Percentiles rank a stretch among this genome's conserved stretches.
Evolutionary conservation across 2,797 vertebrate species (phyloP).

Genomic region (Jordanella pulchra): DNA sequence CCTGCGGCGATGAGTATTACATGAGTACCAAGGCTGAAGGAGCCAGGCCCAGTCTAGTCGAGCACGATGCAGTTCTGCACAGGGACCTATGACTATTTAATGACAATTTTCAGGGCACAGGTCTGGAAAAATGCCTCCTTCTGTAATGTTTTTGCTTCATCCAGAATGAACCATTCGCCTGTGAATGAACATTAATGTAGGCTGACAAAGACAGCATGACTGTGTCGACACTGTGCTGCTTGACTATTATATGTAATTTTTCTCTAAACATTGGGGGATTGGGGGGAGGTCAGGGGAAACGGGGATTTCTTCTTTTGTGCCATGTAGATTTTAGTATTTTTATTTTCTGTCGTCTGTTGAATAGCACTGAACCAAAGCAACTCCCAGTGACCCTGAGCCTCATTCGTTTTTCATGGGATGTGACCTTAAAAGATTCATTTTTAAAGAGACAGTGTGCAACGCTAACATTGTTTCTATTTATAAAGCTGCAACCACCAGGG

Average conservation of each 20-base stretch:
- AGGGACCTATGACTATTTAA: slow-evolving; percentile 76
- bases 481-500: slow-evolving; percentile 14
- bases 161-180: slow-evolving; percentile 23
- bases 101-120: slow-evolving; percentile 52
- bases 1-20: slow-evolving; percentile 52
- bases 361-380: slow-evolving; percentile 31
- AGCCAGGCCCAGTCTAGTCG: slow-evolving; percentile 33
- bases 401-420: slow-evolving; percentile 65
- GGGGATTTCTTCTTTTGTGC: slow-evolving; percentile 5
- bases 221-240: slow-evolving; percentile 33
- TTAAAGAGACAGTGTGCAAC: slow-evolving; percentile 40
- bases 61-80: slow-evolving; percentile 40
- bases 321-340: slow-evolving; percentile 26
- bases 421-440: slow-evolving; percentile 55
- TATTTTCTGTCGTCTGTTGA: slow-evolving; percentile 30
- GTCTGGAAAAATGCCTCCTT: slow-evolving; percentile 39
- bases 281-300: slow-evolving; percentile 26
- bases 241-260: slow-evolving; percentile 33
- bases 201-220: slow-evolving; percentile 32
- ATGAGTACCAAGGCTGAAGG: slow-evolving; percentile 52
- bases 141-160: slow-evolving; percentile 13
- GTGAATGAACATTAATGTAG: slow-evolving; percentile 38
- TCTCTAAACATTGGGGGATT: slow-evolving; percentile 10
- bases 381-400: slow-evolving; percentile 45
- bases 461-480: slow-evolving; percentile 50